Conservation (phyloP, 2,797 vertebrate species). For the Eleutherodactylus coqui region DNA sequence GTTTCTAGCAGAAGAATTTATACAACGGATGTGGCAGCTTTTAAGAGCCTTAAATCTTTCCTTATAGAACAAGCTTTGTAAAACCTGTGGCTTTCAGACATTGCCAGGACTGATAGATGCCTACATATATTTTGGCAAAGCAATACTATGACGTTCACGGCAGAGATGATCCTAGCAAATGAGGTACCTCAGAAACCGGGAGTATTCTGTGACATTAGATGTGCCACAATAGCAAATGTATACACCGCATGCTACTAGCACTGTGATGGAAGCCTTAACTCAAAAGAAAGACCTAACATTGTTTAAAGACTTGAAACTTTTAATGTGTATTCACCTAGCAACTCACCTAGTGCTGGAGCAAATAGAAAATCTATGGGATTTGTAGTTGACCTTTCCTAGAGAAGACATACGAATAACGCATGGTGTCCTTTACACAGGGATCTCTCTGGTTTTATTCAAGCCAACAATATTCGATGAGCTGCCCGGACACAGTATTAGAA, state of each 20-base stretch:
- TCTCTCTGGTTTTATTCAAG: slow-evolving; percentile 44
- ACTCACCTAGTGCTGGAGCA: slow-evolving; percentile 28
- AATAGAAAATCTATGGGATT: slow-evolving; percentile 45
- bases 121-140: slow-evolving; percentile 6
- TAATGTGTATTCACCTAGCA: slow-evolving; percentile 4
- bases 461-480: slow-evolving; percentile 44
- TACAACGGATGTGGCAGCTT: slow-evolving; percentile 28
- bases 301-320: slow-evolving; percentile 16
- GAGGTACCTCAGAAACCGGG: background rate
- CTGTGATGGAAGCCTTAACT: background rate
- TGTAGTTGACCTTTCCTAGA: slow-evolving; percentile 55
- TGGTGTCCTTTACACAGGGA: slow-evolving; percentile 59
- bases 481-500: slow-evolving; percentile 38
- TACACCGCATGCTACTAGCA: background rate
- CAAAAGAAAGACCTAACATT: background rate
- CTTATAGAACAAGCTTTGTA: slow-evolving; percentile 28
- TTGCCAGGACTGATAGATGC: background rate
- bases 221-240: background rate
- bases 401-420: slow-evolving; percentile 27
- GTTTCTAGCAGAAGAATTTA: slow-evolving; percentile 31
- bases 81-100: slow-evolving; percentile 31
- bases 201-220: background rate
- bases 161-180: background rate
- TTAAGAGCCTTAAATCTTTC: slow-evolving; percentile 31
- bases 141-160: background rate